Evolutionary conservation across 2,797 vertebrate genomes (phyloP).

Genomic region (Knipowitschia caucasica): DNA sequence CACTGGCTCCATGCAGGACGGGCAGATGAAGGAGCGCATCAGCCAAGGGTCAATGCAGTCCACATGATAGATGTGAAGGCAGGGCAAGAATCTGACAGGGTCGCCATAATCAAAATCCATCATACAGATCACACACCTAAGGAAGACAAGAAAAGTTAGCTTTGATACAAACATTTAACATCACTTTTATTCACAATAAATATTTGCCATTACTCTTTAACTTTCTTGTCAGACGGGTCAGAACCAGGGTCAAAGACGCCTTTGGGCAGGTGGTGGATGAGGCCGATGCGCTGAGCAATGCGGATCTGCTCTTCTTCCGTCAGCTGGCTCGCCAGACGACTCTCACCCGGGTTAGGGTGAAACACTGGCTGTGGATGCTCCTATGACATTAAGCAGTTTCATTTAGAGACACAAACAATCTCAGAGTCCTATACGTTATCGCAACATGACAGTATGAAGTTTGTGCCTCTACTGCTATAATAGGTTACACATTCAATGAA

Average conservation of each 20-base stretch:
- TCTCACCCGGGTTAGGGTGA: slow-evolving; percentile 81
- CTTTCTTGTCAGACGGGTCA: slow-evolving; percentile 78
- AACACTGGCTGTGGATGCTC: slow-evolving; percentile 72
- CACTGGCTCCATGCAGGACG: slow-evolving; percentile 89
- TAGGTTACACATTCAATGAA: too few relatives aligned
- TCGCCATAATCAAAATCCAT: slow-evolving; percentile 84
- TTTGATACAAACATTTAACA: neutral
- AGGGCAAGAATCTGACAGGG: slow-evolving; percentile 84
- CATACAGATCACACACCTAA: slow-evolving; percentile 90
- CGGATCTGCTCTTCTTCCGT: slow-evolving; percentile 86
- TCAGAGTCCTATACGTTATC: too few relatives aligned
- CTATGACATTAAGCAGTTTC: slow-evolving; percentile 43
- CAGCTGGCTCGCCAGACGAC: slow-evolving; percentile 80
- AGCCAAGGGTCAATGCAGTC: slow-evolving; percentile 88
- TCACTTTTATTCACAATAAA: neutral
- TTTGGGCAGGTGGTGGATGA: slow-evolving; percentile 85
- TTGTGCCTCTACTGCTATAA: too few relatives aligned
- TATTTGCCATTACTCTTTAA: slow-evolving; percentile 81
- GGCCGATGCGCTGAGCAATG: slow-evolving; percentile 84
- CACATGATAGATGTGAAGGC: slow-evolving; percentile 85
- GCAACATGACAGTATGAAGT: too few relatives aligned
- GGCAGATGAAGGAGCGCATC: slow-evolving; percentile 87
- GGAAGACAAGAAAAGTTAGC: neutral
- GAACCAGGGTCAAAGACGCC: slow-evolving; percentile 78
- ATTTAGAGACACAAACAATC: too few relatives aligned